Evolutionary conservation across 2,113 vertebrate species (phyloP).

Genomic region (Odontophorus gujanensis): DNA sequence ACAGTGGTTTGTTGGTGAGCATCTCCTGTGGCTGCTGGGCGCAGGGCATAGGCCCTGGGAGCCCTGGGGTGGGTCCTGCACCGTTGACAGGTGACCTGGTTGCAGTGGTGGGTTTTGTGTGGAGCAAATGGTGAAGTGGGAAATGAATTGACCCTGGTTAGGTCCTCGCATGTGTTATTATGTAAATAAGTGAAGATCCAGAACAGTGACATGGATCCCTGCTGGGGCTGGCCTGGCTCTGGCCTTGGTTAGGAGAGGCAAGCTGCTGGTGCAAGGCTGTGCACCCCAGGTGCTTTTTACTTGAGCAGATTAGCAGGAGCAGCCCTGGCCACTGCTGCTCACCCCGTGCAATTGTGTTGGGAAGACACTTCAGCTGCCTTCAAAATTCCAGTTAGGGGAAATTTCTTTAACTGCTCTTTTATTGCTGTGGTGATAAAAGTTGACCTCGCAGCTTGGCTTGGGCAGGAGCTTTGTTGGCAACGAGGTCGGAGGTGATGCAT

Average conservation of each 20-base stretch:
- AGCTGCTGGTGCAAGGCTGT: too few relatives aligned
- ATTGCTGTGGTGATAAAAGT: background rate
- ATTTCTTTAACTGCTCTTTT: background rate
- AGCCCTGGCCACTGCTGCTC: too few relatives aligned
- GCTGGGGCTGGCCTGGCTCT: too few relatives aligned
- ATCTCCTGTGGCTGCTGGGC: too few relatives aligned
- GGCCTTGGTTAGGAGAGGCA: too few relatives aligned
- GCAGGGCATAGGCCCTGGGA: too few relatives aligned
- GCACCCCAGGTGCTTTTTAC: background rate
- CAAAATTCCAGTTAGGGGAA: background rate
- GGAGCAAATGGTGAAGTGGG: background rate
- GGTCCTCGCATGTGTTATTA: too few relatives aligned
- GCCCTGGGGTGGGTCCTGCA: too few relatives aligned
- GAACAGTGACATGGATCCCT: background rate
- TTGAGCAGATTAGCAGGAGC: background rate
- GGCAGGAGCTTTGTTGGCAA: background rate
- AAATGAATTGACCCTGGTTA: background rate
- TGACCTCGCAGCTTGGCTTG: fast-evolving
- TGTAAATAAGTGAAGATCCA: background rate
- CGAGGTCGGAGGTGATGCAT: fast-evolving
- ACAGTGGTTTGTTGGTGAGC: background rate
- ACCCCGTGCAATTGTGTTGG: background rate
- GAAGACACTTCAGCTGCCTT: background rate
- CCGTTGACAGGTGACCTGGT: too few relatives aligned
- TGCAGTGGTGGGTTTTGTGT: background rate